Base-by-base conservation (phyloP, 2,888 invertebrate species). In the Erpobdella octoculata region DNA sequence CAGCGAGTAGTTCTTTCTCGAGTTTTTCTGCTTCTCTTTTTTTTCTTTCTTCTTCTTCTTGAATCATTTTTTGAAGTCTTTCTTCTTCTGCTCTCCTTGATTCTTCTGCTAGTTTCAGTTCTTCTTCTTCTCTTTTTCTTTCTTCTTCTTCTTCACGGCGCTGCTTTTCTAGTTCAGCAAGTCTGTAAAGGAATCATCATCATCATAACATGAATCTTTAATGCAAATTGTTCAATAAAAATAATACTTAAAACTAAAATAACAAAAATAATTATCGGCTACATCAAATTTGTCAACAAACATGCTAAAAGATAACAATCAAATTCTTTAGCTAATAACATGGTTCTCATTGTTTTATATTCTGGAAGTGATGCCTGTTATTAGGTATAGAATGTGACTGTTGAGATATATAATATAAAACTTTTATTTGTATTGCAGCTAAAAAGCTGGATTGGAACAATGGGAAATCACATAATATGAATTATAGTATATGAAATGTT, bases 31-130 rank as follows among this genome's bases (percentile, higher is more conserved):
- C 69, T 35, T 69, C 69, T 28, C n/a, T 35, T 37, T 21, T 69
- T n/a, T 69, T 69, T 25, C 58, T 69, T 48, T 69, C 69, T 18
- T 69, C 69, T 58, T 69, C 69, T 35, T 69, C 69, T n/a, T 69
- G 36, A 0, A 53, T 58, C 53, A 58, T 58, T n/a, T 69, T 69
- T 33, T 69, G 53, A n/a, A 69, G 69, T 31, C 69, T 41, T 58
- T 58, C 58, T 37, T 69, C 69, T 53, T 69, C 69, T 35, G 46
- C 48, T 25, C 58, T 69, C 36, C 48, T 69, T 31, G 48, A 53
- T 21, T 53, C 69, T 46, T 69, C 69, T 5, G 35, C 37, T n/a
- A 48, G 18, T 36, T 35, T 41, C 36, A 48, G n/a, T 18, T 28
- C 33, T 46, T 69, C 69, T 37, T 69, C 53, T 21, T 69, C 69